Evolutionary conservation across 2,113 vertebrate genomes (phyloP).

Genomic region (Nansenia antarctica): DNA sequence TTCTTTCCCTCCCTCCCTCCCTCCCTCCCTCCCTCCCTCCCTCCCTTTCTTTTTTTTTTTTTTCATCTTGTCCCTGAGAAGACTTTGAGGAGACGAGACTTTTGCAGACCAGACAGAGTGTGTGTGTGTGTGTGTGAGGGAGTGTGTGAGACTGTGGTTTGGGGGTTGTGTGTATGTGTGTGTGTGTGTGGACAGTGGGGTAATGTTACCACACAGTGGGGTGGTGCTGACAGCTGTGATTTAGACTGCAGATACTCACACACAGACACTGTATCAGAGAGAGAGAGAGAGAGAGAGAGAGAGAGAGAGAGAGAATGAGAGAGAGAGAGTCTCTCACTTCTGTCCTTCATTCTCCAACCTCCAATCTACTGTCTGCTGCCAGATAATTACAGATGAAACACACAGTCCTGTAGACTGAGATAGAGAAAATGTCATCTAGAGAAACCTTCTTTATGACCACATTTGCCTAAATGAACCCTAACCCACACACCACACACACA

Average conservation of each 20-base stretch:
- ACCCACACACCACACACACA: too few species aligned
- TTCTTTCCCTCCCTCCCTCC: constrained; percentile 16
- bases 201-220: constrained; percentile 69
- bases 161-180: constrained; percentile 69
- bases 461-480: too few species aligned
- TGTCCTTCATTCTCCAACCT: too few species aligned
- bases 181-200: constrained; percentile 77
- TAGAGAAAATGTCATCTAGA: too few species aligned
- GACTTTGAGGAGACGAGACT: constrained; percentile 77
- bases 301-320: not conserved
- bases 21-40: constrained; percentile 37
- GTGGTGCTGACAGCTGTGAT: constrained; percentile 66
- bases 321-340: too few species aligned
- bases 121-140: constrained; percentile 74
- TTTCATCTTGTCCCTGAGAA: constrained; percentile 82
- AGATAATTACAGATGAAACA: too few species aligned
- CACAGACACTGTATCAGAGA: not conserved
- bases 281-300: constrained; percentile 1
- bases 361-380: too few species aligned
- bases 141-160: constrained; percentile 79
- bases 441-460: too few species aligned
- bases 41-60: constrained; percentile 35
- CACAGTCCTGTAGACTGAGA: too few species aligned
- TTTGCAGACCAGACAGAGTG: constrained; percentile 66
- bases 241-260: constrained; percentile 53